A percentile compares a stretch with the other conserved stretches of the same genome.
Conservation (phyloP, 2,113 vertebrate genomes). For the Caranx melampygus region DNA sequence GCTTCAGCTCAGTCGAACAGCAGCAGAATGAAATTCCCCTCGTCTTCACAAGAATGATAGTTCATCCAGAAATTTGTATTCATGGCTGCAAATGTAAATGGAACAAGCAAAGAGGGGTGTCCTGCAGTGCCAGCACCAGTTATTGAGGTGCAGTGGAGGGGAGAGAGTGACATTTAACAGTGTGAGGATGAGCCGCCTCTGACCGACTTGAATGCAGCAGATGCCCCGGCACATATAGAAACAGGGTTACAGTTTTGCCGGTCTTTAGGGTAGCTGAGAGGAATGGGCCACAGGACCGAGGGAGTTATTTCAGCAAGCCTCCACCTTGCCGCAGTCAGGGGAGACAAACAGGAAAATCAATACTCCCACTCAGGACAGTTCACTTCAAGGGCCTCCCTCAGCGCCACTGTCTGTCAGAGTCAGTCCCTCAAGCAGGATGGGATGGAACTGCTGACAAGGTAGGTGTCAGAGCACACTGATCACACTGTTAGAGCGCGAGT, state of each 20-base stretch:
- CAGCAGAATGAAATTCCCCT: slow-evolving; percentile 45
- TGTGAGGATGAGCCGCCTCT: slow-evolving; percentile 39
- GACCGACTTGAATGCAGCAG: slow-evolving; percentile 44
- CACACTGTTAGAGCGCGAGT: slow-evolving; percentile 59
- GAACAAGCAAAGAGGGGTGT: slow-evolving; percentile 60
- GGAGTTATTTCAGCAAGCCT: slow-evolving; percentile 69
- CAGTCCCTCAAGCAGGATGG: slow-evolving; percentile 66
- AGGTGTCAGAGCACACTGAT: slow-evolving; percentile 77
- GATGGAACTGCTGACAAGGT: slow-evolving; percentile 77
- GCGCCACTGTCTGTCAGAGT: slow-evolving; percentile 76
- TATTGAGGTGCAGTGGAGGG: slow-evolving; percentile 68
- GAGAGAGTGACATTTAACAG: slow-evolving; percentile 77
- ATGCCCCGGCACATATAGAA: slow-evolving; percentile 47
- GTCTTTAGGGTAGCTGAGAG: slow-evolving; percentile 44
- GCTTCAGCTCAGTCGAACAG: slow-evolving; percentile 41
- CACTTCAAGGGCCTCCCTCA: slow-evolving; percentile 77
- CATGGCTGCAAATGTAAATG: slow-evolving; percentile 69
- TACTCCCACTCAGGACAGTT: slow-evolving; percentile 79
- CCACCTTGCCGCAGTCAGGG: slow-evolving; percentile 62
- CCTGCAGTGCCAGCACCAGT: slow-evolving; percentile 58
- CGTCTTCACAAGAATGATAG: slow-evolving; percentile 55
- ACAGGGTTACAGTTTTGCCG: slow-evolving; percentile 1
- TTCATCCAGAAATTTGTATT: slow-evolving; percentile 72
- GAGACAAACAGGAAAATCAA: slow-evolving; percentile 81
- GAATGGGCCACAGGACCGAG: slow-evolving; percentile 47